phyloP scores from a whole-genome alignment of 2,888 invertebrate species.

The Adelognathus sp. region DNA sequence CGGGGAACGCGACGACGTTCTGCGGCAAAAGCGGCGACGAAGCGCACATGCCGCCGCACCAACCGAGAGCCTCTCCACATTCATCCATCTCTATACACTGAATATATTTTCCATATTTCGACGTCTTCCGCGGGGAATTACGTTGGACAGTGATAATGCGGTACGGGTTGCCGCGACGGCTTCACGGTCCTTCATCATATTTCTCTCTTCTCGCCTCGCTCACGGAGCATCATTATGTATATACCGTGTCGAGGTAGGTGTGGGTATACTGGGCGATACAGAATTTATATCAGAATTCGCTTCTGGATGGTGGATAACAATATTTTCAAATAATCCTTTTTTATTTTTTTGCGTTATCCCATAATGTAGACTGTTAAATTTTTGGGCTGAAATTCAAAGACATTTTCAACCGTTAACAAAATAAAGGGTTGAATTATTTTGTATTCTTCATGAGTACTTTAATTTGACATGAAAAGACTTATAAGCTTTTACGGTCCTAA shows the following conservation, averaged over 20 bases:
- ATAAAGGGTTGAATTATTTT: too few species aligned
- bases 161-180: slow-evolving; percentile 12
- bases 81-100: slow-evolving; percentile 33
- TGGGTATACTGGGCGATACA: neutral
- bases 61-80: neutral
- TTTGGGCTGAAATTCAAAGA: too few species aligned
- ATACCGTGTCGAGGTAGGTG: neutral
- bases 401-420: too few species aligned
- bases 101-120: slow-evolving; percentile 46
- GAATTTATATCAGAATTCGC: too few species aligned
- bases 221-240: neutral
- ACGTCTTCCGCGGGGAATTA: slow-evolving; percentile 38
- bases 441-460: too few species aligned
- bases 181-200: slow-evolving; percentile 32
- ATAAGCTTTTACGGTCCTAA: too few species aligned
- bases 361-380: too few species aligned
- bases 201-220: neutral
- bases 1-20: slow-evolving; percentile 14
- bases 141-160: slow-evolving; percentile 39
- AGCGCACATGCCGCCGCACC: neutral
- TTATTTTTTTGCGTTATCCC: too few species aligned
- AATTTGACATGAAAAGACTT: too few species aligned
- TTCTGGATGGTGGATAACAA: too few species aligned
- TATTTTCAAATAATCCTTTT: too few species aligned
- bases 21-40: neutral